phyloP scores from a whole-genome alignment of 2,888 invertebrate genomes.

The Choreutis nemorana region DNA sequence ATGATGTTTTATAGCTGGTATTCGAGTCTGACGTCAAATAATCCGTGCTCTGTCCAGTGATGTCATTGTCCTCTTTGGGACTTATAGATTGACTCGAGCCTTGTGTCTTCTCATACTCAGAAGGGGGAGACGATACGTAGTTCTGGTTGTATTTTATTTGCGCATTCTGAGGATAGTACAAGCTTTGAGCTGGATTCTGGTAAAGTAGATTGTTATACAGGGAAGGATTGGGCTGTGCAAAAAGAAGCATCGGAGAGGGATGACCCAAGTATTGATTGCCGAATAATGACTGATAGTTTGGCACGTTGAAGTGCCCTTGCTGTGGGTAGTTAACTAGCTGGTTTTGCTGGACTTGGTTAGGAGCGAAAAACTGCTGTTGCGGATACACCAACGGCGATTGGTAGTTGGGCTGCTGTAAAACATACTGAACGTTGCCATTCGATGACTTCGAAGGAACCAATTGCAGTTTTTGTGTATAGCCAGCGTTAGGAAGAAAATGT shows the following conservation, averaged over 20 bases:
- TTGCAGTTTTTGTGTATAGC: conserved; percentile 54
- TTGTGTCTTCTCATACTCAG: conserved; percentile 42
- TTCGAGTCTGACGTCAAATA: conserved; percentile 34
- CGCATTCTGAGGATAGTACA: conserved; percentile 40
- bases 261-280: conserved; percentile 36
- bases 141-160: conserved; percentile 47
- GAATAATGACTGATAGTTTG: conserved; percentile 30
- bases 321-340: conserved; percentile 18
- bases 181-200: conserved; percentile 33
- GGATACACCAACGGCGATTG: conserved; percentile 26
- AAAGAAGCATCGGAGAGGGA: conserved; percentile 39
- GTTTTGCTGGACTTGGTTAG: conserved; percentile 22
- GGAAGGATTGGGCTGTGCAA: conserved; percentile 40
- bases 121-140: conserved; percentile 22
- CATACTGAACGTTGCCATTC: conserved; percentile 38
- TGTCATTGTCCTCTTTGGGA: conserved; percentile 47
- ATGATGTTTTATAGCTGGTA: conserved; percentile 36
- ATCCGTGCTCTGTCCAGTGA: conserved; percentile 29
- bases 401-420: conserved; percentile 35
- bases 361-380: conserved; percentile 28
- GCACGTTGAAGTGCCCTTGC: conserved; percentile 31
- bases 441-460: conserved; percentile 36
- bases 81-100: conserved; percentile 25
- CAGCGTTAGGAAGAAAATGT: conserved; percentile 45
- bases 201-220: conserved; percentile 39